Conservation (phyloP, 2,113 vertebrate genomes). For the Tretioscincus oriximinensis region DNA sequence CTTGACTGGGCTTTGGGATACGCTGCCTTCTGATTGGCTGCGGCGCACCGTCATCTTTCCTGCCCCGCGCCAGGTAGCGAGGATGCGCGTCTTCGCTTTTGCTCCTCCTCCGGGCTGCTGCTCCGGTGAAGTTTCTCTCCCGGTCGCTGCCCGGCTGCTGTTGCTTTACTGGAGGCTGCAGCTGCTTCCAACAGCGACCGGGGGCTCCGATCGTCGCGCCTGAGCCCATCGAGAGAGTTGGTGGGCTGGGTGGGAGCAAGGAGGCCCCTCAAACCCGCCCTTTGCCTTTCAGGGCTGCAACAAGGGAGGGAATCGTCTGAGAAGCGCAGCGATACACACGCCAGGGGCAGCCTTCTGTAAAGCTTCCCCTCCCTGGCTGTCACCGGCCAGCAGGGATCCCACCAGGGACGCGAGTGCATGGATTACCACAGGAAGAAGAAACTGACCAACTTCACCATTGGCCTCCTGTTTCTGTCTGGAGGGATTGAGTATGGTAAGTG, state of each 20-base stretch:
- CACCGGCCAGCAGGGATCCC: too few species aligned
- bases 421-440: constrained; percentile 70
- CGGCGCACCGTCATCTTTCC: not conserved
- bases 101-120: not conserved
- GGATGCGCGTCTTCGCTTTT: not conserved
- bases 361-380: not conserved
- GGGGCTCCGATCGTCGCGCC: not conserved
- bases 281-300: not conserved
- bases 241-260: not conserved
- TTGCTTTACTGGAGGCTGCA: not conserved
- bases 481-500: constrained; percentile 82
- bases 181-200: not conserved
- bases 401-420: constrained; percentile 38
- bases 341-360: too few species aligned
- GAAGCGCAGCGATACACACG: too few species aligned
- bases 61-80: not conserved
- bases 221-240: too few species aligned
- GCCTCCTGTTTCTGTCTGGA: constrained; percentile 78
- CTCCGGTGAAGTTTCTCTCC: not conserved
- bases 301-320: not conserved
- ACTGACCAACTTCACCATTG: constrained; percentile 75
- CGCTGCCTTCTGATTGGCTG: not conserved
- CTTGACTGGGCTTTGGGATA: not conserved
- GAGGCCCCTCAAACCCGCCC: not conserved
- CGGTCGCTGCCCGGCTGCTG: too few species aligned